Evolutionary conservation across 2,888 invertebrate genomes (phyloP), one percentile per base, ranked within the genome.

Genomic region (Glaucopsyche alexis): DNA sequence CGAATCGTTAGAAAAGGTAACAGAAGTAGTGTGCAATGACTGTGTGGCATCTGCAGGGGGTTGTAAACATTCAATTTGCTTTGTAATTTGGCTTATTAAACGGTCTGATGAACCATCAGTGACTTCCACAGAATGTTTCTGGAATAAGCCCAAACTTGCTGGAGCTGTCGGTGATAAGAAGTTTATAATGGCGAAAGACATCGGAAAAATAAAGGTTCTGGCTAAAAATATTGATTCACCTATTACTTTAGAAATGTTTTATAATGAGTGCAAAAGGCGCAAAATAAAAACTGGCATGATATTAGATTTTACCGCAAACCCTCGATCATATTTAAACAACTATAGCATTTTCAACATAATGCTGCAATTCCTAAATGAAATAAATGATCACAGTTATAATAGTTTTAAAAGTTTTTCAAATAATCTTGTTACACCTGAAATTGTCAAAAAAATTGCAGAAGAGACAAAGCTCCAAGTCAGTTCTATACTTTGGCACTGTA

Each of bases 61-160:
- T 49, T 49, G 49, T 49, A 14, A 49, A 49, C 49, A 14, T 49
- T 49, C 14, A 49, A 49, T 49, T 49, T 49, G 49, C 49, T 49
- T 49, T 49, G 49, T 49, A 49, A 49, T 49, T 49, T 49, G 49
- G 49, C 49, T 49, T 49, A 49, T 49, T 49, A 49, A 49, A 49
- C 14, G 49, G 49, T 49, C 49, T 14, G 49, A 49, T 49, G 49
- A 49, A 49, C 49, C 14, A 49, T 49, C 49, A 49, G 14, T 49
- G 49, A 49, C 49, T 49, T 14, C 49, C 14, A 49, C 29, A 49
- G 14, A 49, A 49, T 49, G 49, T 49, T 49, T 49, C 14, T 49
- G 49, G 49, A 49, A 49, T 49, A 49, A 49, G 49, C 49, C 14
- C 14, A 49, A 49, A 29, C 49, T 49, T 49, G 49, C 14, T 49